Conservation (phyloP, 2,113 vertebrate species). For the Sinocyclocheilus anshuiensis region DNA sequence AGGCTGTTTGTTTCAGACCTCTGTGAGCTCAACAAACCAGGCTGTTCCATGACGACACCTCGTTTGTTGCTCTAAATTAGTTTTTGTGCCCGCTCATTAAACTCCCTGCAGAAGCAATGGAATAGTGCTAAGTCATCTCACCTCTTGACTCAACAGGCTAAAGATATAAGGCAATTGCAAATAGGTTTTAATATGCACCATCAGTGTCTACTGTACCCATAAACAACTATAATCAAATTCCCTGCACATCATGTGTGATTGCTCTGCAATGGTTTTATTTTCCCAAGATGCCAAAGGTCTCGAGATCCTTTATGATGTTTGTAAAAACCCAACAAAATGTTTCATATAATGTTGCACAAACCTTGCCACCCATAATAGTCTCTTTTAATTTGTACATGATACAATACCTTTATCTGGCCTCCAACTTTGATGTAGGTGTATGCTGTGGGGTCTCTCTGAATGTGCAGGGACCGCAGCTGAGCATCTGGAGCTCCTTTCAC, state of each 20-base stretch:
- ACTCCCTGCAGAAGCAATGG: constrained; percentile 41
- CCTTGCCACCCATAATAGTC: background rate
- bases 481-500: constrained; percentile 92
- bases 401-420: constrained; percentile 86
- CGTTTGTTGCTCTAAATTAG: constrained; percentile 63
- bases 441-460: constrained; percentile 85
- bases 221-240: constrained; percentile 6
- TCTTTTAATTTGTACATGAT: background rate
- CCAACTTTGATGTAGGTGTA: constrained; percentile 89
- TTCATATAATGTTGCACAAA: background rate
- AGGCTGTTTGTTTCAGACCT: constrained; percentile 29
- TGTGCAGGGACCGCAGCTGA: constrained; percentile 85
- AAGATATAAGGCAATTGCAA: constrained; percentile 18
- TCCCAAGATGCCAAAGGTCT: background rate
- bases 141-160: constrained; percentile 20
- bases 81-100: constrained; percentile 65
- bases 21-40: constrained; percentile 28
- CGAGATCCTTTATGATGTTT: background rate
- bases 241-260: background rate
- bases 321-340: too few relatives aligned
- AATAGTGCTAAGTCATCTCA: constrained; percentile 15
- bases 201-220: background rate
- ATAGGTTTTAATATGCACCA: constrained; percentile 5
- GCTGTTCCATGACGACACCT: constrained; percentile 65
- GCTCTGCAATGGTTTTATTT: background rate